Percentiles rank a stretch among this genome's conserved stretches.
phyloP scores from a whole-genome alignment of 2,888 invertebrate species.

The Drosophila nr. fundita region DNA sequence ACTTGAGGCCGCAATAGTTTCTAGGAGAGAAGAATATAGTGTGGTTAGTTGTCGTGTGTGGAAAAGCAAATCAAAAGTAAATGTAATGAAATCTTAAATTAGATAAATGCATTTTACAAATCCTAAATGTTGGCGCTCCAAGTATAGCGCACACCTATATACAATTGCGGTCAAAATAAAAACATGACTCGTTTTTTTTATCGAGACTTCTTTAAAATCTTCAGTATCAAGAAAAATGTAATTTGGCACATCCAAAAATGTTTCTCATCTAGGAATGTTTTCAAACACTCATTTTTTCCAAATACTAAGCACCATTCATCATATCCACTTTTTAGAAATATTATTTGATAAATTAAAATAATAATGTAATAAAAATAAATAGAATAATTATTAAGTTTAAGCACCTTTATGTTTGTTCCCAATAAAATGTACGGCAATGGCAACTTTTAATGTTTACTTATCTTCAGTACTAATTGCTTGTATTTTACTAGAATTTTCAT shows the following conservation, averaged over 20 bases:
- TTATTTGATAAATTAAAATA: background rate
- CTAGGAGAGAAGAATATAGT: constrained; percentile 51
- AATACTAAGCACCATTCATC: background rate
- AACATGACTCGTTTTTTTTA: background rate
- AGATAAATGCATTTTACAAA: constrained; percentile 39
- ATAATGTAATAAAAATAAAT: background rate
- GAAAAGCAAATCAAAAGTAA: constrained; percentile 23
- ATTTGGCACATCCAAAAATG: background rate
- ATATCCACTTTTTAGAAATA: background rate
- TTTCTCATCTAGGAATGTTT: background rate
- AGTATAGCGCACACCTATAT: background rate
- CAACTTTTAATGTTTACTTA: background rate
- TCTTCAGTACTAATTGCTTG: background rate
- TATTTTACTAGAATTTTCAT: background rate
- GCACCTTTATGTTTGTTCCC: background rate
- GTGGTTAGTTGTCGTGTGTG: background rate
- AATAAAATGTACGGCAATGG: background rate
- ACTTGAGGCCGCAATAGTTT: constrained; percentile 81
- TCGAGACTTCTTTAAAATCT: background rate
- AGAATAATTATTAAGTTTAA: background rate
- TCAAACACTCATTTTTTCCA: background rate
- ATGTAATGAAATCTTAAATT: constrained; percentile 45
- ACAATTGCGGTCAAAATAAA: background rate
- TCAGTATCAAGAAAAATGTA: background rate
- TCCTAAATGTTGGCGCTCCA: background rate